These are phyloP conservation scores for Andrena chrysosceles DNA, from an alignment of 2,888 invertebrate species.

Conservation along the genomic window DNA sequence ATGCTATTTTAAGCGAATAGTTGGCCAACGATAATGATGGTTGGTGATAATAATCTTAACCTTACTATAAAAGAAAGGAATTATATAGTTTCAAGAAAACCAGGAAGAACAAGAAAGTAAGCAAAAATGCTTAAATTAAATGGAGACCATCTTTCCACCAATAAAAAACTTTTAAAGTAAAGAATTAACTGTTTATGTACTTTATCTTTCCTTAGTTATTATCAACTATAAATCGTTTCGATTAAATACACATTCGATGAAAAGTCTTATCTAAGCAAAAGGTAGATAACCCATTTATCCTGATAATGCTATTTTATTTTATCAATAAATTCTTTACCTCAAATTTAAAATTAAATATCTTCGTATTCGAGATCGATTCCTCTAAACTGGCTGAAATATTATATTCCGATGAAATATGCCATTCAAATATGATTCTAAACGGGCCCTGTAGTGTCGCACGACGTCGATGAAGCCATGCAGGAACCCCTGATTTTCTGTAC, in stretches of 20 bases:
- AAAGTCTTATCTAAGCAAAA: background rate
- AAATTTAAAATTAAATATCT: background rate
- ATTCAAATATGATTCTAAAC: background rate
- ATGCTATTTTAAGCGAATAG: too few species aligned
- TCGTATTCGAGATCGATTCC: background rate
- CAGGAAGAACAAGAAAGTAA: too few species aligned
- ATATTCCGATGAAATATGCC: background rate
- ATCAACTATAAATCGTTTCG: background rate
- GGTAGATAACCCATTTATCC: background rate
- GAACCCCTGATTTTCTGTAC: constrained; percentile 25
- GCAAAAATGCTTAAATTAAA: too few species aligned
- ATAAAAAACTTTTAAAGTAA: background rate
- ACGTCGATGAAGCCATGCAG: constrained; percentile 32
- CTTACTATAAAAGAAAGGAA: too few species aligned
- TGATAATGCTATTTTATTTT: background rate
- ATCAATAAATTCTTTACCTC: background rate
- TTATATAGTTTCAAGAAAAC: too few species aligned
- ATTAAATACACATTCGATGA: background rate
- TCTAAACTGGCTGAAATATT: too few species aligned
- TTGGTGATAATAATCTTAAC: too few species aligned
- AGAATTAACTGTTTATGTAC: too few species aligned
- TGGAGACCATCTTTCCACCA: too few species aligned
- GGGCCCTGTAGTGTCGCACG: background rate
- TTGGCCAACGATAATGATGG: too few species aligned
- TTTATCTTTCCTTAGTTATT: background rate